Evolutionary conservation across 2,797 vertebrate genomes (phyloP).

Genomic region (Tinamus major): DNA sequence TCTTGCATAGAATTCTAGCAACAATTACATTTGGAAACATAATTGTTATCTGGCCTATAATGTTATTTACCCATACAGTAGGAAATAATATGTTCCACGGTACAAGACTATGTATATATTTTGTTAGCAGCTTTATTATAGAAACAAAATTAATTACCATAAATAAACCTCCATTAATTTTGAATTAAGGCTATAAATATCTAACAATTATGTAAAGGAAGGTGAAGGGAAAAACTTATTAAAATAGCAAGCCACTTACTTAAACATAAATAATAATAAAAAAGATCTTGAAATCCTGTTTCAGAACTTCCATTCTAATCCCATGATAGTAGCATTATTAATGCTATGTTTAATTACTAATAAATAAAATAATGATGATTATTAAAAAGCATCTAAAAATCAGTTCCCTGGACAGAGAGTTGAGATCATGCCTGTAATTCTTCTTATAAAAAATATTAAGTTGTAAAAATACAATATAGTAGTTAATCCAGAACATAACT

Average conservation of each 20-base stretch:
- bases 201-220: conserved; percentile 47
- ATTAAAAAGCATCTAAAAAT: conserved; percentile 10
- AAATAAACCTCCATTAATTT: conserved; percentile 44
- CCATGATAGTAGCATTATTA: conserved; percentile 21
- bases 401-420: neutral
- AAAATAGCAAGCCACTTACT: neutral
- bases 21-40: neutral
- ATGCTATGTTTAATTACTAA: conserved; percentile 44
- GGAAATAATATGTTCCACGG: conserved; percentile 41
- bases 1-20: neutral
- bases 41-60: conserved; percentile 11
- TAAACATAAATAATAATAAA: conserved; percentile 30
- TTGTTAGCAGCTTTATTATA: conserved; percentile 41
- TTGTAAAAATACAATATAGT: neutral
- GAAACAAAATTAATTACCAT: conserved; percentile 59
- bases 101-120: conserved; percentile 19
- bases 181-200: conserved; percentile 45
- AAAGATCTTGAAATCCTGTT: conserved; percentile 32
- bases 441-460: neutral
- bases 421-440: neutral
- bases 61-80: conserved; percentile 15
- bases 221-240: conserved; percentile 50
- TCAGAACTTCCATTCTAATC: conserved; percentile 14
- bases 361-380: conserved; percentile 30
- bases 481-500: neutral